Conservation (phyloP, 1,140 invertebrate genomes). For the Heliconius nattereri region DNA sequence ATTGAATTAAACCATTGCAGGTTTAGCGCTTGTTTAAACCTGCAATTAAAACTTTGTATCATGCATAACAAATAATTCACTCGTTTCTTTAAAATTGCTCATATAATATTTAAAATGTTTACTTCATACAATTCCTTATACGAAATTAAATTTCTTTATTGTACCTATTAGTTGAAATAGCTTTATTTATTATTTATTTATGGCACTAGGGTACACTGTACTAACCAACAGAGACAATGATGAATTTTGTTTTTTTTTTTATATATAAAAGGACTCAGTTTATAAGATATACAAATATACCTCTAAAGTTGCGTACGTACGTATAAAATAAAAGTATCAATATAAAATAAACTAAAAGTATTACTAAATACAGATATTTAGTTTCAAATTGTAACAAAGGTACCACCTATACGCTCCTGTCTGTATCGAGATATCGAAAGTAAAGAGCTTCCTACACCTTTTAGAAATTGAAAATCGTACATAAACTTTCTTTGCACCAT, state of each 20-base stretch:
- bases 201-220: not conserved
- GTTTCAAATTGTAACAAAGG: too few species aligned
- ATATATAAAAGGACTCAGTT: not conserved
- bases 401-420: too few species aligned
- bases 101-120: slow-evolving; percentile 4
- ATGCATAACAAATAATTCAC: not conserved
- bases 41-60: slow-evolving; percentile 4
- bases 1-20: not conserved
- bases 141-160: not conserved
- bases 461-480: too few species aligned
- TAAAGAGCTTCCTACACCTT: too few species aligned
- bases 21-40: not conserved
- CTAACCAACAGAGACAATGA: not conserved
- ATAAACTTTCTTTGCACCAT: too few species aligned
- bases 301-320: not conserved
- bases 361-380: too few species aligned
- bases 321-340: too few species aligned
- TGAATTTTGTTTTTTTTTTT: not conserved
- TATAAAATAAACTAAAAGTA: too few species aligned
- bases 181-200: slow-evolving; percentile 1
- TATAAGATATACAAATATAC: not conserved
- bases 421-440: too few species aligned
- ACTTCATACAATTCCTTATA: not conserved
- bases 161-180: not conserved
- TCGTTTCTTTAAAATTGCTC: slow-evolving; percentile 1